Evolutionary conservation across 2,797 vertebrate species (phyloP), one percentile per base, ranked within the genome.

Genomic region (Pseudochaenichthys georgianus): DNA sequence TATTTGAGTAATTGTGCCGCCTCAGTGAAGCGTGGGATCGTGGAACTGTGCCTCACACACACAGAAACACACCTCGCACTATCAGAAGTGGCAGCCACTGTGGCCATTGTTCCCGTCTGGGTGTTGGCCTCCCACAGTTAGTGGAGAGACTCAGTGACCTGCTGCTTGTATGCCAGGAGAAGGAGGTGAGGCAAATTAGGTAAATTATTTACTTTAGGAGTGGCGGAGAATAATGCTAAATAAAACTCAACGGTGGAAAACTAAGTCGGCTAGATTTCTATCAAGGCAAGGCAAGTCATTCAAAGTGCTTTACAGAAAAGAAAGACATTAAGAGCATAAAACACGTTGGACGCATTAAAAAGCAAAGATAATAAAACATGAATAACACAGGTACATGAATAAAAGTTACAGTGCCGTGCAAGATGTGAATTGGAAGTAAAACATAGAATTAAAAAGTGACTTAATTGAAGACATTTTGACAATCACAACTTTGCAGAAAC

Each of bases 41-140:
- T 55, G 34, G 70, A 54, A 53, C 43, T 60, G 38, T 23, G 50
- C 42, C 57, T 41, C 13, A 13, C 16, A 68, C 51, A n/a, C n/a
- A n/a, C n/a, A n/a, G n/a, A n/a, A n/a, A 70, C 51, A 23, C 13
- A 75, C 42, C 80, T 51, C 76, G 28, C 13, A 19, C 63, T 78
- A 62, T 80, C 64, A 75, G 69, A 75, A 60, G 15, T 73, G 12
- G 53, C 46, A 5, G 63, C 57, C 50, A 75, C 64, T 41, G 34
- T 64, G 63, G 51, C 78, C 71, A 83, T 91, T 90, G 88, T 88
- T 89, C 60, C 57, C 8, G 12, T 45, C 62, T 66, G 82, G 88
- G 87, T 13, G 80, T 81, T 70, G 85, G 76, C 62, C 47, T 11
- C 34, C 34, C 45, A 43, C 23, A 9, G 64, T 75, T 70, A 48